Evolutionary conservation across 2,113 vertebrate species (phyloP).

Genomic region (Toxotes jaculatrix): DNA sequence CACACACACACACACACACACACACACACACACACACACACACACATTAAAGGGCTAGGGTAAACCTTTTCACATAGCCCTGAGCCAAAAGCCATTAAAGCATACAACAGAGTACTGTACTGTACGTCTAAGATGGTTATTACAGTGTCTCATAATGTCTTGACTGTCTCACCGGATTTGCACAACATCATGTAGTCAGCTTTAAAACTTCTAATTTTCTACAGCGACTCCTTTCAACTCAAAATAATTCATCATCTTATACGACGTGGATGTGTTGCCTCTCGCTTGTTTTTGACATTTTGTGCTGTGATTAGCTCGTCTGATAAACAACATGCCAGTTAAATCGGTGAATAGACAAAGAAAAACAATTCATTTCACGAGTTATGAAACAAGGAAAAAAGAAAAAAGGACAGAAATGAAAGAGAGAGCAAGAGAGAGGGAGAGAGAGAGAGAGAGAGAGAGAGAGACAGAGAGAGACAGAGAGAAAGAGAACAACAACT

Average conservation of each 20-base stretch:
- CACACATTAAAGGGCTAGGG: slow-evolving; percentile 5
- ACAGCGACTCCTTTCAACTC: not conserved
- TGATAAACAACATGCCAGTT: not conserved
- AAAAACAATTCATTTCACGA: slow-evolving; percentile 22
- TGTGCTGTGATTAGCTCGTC: not conserved
- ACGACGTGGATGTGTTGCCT: not conserved
- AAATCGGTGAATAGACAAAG: not conserved
- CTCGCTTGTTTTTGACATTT: not conserved
- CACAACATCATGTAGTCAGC: not conserved
- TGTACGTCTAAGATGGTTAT: slow-evolving; percentile 9
- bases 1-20: slow-evolving; percentile 9
- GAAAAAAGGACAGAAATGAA: slow-evolving; percentile 21
- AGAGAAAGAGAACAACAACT: slow-evolving; percentile 67
- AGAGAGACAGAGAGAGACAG: slow-evolving; percentile 35
- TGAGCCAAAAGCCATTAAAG: slow-evolving; percentile 29
- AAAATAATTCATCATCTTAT: not conserved
- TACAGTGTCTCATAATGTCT: slow-evolving; percentile 20
- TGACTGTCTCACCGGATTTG: not conserved
- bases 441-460: slow-evolving; percentile 52
- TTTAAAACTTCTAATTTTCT: not conserved
- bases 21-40: slow-evolving; percentile 5
- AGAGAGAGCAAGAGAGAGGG: slow-evolving; percentile 17
- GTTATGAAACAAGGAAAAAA: slow-evolving; percentile 37
- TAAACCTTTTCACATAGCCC: slow-evolving; percentile 39
- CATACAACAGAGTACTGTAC: slow-evolving; percentile 20